phyloP scores from a whole-genome alignment of 2,888 invertebrate species.

The Nezara viridula region DNA sequence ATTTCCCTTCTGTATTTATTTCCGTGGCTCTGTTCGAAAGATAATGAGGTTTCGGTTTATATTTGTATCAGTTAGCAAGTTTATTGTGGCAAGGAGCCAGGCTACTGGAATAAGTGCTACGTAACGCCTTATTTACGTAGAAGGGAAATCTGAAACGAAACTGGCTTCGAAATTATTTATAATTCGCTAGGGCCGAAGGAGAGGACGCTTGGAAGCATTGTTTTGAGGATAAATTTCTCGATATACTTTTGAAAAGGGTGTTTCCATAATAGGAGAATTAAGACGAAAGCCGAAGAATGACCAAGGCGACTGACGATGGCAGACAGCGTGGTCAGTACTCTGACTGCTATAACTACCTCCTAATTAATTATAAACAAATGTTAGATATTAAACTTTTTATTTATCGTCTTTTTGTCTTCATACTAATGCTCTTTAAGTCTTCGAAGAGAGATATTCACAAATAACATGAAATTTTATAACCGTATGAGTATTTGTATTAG shows the following conservation, averaged over 20 bases:
- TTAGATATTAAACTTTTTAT: too few species aligned
- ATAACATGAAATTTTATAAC: too few species aligned
- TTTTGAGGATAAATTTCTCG: not conserved
- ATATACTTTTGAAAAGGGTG: not conserved
- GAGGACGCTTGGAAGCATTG: not conserved
- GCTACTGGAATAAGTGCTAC: slow-evolving; percentile 18
- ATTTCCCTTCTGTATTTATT: not conserved
- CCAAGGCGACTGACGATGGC: too few species aligned
- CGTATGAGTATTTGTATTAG: too few species aligned
- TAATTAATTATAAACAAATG: too few species aligned
- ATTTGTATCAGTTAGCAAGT: slow-evolving; percentile 16
- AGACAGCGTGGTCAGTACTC: too few species aligned
- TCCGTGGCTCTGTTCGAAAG: not conserved
- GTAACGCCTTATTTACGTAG: not conserved
- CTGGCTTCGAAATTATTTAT: not conserved
- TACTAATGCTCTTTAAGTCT: too few species aligned
- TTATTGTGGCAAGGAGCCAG: slow-evolving; percentile 9
- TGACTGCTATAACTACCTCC: too few species aligned
- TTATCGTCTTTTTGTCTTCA: too few species aligned
- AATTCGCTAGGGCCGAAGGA: not conserved
- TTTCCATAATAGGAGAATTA: too few species aligned
- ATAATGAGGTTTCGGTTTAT: slow-evolving; percentile 10
- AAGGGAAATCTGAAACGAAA: not conserved
- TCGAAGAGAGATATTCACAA: too few species aligned
- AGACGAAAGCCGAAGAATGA: too few species aligned